Percentiles rank a stretch among this genome's conserved stretches.
These are phyloP conservation scores for Luperina nickerlii DNA, from an alignment of 2,888 invertebrate genomes.

Conservation along the genomic window DNA sequence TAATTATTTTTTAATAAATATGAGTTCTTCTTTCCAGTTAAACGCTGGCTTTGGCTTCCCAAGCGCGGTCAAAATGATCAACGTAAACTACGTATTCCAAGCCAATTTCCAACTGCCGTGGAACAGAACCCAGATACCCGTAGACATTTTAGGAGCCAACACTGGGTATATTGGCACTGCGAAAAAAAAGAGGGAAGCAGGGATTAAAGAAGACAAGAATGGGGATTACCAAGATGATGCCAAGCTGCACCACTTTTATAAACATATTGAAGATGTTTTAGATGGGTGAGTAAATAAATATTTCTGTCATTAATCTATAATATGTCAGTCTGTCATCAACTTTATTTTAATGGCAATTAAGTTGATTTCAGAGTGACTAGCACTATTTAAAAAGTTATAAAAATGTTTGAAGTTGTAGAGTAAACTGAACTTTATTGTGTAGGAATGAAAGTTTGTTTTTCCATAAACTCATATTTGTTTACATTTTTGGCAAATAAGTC, in stretches of 20 bases:
- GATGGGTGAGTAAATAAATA: constrained; percentile 73
- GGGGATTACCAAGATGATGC: constrained; percentile 79
- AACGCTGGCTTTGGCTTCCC: constrained; percentile 85
- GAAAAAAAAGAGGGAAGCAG: constrained; percentile 75
- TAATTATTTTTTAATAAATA: not conserved
- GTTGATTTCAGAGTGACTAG: no score
- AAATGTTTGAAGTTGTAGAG: no score
- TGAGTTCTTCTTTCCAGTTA: constrained; percentile 78
- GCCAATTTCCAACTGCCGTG: constrained; percentile 87
- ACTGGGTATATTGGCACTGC: constrained; percentile 78
- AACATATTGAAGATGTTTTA: constrained; percentile 80
- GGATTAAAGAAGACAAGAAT: constrained; percentile 41
- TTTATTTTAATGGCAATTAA: no score
- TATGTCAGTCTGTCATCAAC: not conserved
- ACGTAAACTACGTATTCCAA: constrained; percentile 86
- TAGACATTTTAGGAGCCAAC: constrained; percentile 81
- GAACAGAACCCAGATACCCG: constrained; percentile 85
- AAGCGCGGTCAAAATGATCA: constrained; percentile 78
- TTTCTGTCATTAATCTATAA: not conserved
- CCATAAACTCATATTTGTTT: no score
- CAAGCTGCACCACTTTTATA: constrained; percentile 83
- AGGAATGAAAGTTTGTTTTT: no score
- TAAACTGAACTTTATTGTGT: no score
- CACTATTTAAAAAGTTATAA: no score
- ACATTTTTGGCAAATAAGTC: no score